Base-by-base conservation (phyloP, 2,888 invertebrate species). In the Chaitophorus viminalis region DNA sequence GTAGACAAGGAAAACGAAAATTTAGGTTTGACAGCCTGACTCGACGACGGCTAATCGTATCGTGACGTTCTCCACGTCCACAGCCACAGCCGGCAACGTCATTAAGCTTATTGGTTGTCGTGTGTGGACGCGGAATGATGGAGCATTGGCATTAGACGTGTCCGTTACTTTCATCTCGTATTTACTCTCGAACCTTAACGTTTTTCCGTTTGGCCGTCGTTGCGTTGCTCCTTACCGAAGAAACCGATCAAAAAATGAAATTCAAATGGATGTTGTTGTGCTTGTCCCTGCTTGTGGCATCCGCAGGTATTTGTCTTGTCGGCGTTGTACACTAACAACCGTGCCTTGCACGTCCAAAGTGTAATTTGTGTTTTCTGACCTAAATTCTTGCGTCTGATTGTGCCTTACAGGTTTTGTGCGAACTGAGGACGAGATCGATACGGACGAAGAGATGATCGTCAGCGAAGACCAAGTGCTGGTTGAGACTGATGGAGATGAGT, bases 391-490 rank as follows among this genome's bases (percentile, higher is more conserved):
- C 1, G 46, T 46, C 14, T 14, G 46, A 0, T 46, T 18, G 36
- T 86, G 39, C 21, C n/a, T 85, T 76, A 31, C n/a, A 81, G 91
- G 92, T 82, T 94, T 93, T 29, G 93, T 92, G 91, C 94, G 94
- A 77, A 94, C 94, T 89, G 94, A 95, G 91, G 95, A 95, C 90
- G 95, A 95, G 90, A 94, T 94, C 91, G 95, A 95, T 91, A 94
- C 94, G 25, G 94, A 94, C 89, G 94, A 94, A 90, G 94, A 93
- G 85, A 94, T 94, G 89, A 94, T 94, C 89, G 94, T 94, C 90
- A 94, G 93, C 84, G 94, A 94, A 89, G 91, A 92, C 88, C 89
- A 90, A 54, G 90, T 90, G 25, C 89, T 90, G 77, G 92, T 92
- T 39, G 91, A 91, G 25, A 93, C 93, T 75, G 93, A 93, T 82